phyloP scores from a whole-genome alignment of 1,140 invertebrate genomes.

The Anoplolepis gracilipes region DNA sequence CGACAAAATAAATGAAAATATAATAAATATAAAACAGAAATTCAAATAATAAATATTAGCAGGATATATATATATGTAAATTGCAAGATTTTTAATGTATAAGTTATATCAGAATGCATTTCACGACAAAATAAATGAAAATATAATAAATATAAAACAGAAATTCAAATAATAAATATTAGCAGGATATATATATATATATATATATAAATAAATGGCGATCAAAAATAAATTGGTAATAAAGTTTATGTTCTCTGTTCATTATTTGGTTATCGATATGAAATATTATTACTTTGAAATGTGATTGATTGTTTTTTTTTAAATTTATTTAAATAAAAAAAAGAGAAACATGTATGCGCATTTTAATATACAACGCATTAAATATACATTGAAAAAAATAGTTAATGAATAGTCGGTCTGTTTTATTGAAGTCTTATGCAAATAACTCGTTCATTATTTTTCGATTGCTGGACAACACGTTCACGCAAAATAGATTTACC shows the following conservation, averaged over 20 bases:
- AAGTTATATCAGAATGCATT: too few relatives aligned
- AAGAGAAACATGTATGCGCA: too few relatives aligned
- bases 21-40: too few relatives aligned
- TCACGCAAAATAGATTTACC: constrained; percentile 11
- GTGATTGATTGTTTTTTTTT: not conserved
- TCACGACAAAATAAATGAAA: not conserved
- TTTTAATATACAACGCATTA: not conserved
- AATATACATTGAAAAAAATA: constrained; percentile 7
- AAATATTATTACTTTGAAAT: not conserved
- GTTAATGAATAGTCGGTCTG: constrained; percentile 19
- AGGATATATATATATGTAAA: too few relatives aligned
- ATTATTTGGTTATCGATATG: constrained; percentile 3
- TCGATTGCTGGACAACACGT: not conserved
- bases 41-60: too few relatives aligned
- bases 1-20: too few relatives aligned
- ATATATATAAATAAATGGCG: too few relatives aligned
- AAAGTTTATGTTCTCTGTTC: constrained; percentile 1
- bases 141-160: too few relatives aligned
- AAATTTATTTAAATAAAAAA: not conserved
- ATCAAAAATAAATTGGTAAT: constrained; percentile 4
- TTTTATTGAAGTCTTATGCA: constrained; percentile 23
- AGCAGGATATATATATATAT: too few relatives aligned
- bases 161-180: too few relatives aligned
- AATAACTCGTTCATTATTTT: constrained; percentile 38
- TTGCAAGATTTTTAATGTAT: too few relatives aligned